These are phyloP conservation scores for Anodontia alba DNA, from an alignment of 2,888 invertebrate species.

Conservation along the genomic window DNA sequence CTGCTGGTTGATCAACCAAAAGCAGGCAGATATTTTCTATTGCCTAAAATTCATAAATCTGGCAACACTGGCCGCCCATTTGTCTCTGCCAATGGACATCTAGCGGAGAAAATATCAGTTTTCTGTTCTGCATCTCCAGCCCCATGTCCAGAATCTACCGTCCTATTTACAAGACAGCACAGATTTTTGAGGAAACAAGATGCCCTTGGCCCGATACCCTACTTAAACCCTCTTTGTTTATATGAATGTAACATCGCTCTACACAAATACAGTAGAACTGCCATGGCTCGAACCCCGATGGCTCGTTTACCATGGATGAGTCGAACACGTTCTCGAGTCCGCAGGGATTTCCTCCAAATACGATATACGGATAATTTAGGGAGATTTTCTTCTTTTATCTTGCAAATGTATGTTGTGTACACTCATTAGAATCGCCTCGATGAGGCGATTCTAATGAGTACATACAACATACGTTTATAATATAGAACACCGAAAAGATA, in stretches of 20 bases:
- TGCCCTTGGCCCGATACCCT: not conserved
- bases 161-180: conserved; percentile 27
- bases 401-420: no score
- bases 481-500: no score
- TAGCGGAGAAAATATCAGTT: conserved; percentile 39
- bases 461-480: no score
- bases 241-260: conserved; percentile 41
- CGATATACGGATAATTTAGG: no score
- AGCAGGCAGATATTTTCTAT: conserved; percentile 33
- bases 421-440: no score
- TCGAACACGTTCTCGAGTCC: no score
- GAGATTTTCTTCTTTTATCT: no score
- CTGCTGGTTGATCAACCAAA: conserved; percentile 11
- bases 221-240: conserved; percentile 30
- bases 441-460: no score
- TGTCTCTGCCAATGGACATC: conserved; percentile 33
- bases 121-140: conserved; percentile 30
- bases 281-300: no score
- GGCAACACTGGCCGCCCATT: conserved; percentile 35
- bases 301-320: no score
- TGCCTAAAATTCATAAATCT: conserved; percentile 39
- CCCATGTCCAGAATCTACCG: conserved; percentile 20
- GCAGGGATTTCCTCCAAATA: no score
- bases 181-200: conserved; percentile 21
- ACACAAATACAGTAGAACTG: conserved; percentile 36